phyloP scores from a whole-genome alignment of 2,888 invertebrate species.

The Chorisops tibialis region DNA sequence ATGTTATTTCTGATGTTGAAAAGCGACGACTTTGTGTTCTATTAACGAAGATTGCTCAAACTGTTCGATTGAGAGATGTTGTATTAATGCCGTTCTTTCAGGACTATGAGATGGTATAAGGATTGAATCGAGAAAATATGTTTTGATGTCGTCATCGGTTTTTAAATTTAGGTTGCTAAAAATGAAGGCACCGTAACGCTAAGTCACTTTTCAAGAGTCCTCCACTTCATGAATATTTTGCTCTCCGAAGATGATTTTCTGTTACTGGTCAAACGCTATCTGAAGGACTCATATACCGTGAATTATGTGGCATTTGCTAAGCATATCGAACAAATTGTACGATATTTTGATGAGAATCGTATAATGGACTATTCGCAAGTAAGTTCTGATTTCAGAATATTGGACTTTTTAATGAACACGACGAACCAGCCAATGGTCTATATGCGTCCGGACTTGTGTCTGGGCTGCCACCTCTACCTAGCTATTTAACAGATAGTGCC shows the following conservation, averaged over 20 bases:
- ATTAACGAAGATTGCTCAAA: conserved; percentile 68
- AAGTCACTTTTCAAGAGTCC: conserved; percentile 70
- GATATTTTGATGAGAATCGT: conserved; percentile 57
- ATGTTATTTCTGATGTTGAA: conserved; percentile 63
- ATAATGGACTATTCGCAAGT: conserved; percentile 54
- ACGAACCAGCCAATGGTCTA: no score
- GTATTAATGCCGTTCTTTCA: conserved; percentile 65
- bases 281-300: conserved; percentile 71
- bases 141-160: not conserved
- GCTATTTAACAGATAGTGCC: no score
- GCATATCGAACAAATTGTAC: conserved; percentile 64
- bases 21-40: conserved; percentile 65
- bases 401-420: no score
- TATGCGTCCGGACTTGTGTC: no score
- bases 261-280: conserved; percentile 69
- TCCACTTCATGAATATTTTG: conserved; percentile 67
- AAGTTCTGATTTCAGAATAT: conserved; percentile 55
- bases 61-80: conserved; percentile 57
- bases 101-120: conserved; percentile 48
- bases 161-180: conserved; percentile 61
- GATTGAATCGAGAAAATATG: not conserved
- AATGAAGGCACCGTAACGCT: conserved; percentile 73
- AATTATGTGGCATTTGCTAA: conserved; percentile 75
- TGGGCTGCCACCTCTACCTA: no score
- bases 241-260: conserved; percentile 70